phyloP scores from a whole-genome alignment of 2,888 invertebrate genomes.

The Oligia fasciuncula region DNA sequence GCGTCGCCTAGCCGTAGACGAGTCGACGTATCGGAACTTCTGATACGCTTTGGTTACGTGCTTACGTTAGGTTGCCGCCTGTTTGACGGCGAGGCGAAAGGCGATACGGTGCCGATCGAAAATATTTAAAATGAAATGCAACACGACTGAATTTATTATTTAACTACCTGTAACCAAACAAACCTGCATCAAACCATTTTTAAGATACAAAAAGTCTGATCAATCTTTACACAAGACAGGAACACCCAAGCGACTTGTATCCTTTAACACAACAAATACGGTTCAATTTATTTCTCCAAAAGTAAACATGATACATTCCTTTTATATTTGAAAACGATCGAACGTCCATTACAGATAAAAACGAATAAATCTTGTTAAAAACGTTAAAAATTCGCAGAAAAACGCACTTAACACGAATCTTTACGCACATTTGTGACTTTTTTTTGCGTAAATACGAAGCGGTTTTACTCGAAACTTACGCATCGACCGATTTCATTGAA shows the following conservation, averaged over 20 bases:
- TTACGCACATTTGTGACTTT: conserved; percentile 19
- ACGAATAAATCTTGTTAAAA: conserved; percentile 30
- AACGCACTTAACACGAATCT: conserved; percentile 21
- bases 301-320: conserved; percentile 2
- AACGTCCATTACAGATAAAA: conserved; percentile 25
- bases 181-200: background rate
- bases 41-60: too few species aligned
- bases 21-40: too few species aligned
- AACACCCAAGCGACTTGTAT: background rate
- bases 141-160: conserved; percentile 4
- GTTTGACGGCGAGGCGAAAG: too few species aligned
- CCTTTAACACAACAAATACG: background rate
- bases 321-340: conserved; percentile 23
- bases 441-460: conserved; percentile 38
- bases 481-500: conserved; percentile 52
- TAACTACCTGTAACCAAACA: conserved; percentile 7
- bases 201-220: conserved; percentile 4
- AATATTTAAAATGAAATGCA: background rate
- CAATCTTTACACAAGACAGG: conserved; percentile 3
- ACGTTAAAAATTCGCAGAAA: conserved; percentile 29
- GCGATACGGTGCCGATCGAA: background rate
- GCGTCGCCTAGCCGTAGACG: too few species aligned
- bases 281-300: conserved; percentile 20
- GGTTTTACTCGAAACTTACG: conserved; percentile 27
- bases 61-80: too few species aligned